Percentiles rank a stretch among this genome's conserved stretches.
These are phyloP conservation scores for Rostratula benghalensis DNA, from an alignment of 2,113 vertebrate species.

Conservation along the genomic window DNA sequence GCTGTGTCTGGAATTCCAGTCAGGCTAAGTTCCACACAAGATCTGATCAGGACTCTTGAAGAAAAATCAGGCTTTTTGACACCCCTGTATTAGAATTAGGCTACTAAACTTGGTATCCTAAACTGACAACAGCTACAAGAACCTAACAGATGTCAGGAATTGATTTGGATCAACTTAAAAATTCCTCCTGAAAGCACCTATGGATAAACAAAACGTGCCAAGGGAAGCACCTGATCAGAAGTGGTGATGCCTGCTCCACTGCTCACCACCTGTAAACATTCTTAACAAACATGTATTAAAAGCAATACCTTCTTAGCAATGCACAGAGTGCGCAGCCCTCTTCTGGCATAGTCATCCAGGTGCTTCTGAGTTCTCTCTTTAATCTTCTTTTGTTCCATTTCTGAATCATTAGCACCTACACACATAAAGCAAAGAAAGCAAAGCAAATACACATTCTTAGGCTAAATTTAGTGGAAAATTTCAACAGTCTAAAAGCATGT, in stretches of 20 bases:
- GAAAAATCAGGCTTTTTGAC: not conserved
- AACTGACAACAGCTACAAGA: not conserved
- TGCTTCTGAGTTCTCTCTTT: conserved; percentile 84
- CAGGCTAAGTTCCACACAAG: not conserved
- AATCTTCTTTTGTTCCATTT: conserved; percentile 62
- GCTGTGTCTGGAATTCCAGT: not conserved
- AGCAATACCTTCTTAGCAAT: conserved; percentile 87
- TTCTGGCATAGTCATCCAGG: conserved; percentile 87
- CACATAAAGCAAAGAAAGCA: not conserved
- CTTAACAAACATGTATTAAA: not conserved
- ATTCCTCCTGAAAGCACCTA: not conserved
- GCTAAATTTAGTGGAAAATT: not conserved
- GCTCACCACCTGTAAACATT: not conserved
- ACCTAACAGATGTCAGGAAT: not conserved
- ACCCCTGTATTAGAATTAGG: not conserved
- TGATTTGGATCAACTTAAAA: not conserved
- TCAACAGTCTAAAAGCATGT: not conserved
- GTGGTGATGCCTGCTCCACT: rapidly evolving
- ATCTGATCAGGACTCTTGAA: not conserved
- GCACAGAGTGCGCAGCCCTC: conserved; percentile 91
- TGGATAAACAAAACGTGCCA: not conserved
- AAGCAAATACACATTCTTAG: not conserved
- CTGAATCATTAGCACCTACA: conserved; percentile 43
- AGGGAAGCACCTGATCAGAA: not conserved
- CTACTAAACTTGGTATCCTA: not conserved